Base-by-base conservation (phyloP, 2,888 invertebrate species). In the Mimachlamys varia region DNA sequence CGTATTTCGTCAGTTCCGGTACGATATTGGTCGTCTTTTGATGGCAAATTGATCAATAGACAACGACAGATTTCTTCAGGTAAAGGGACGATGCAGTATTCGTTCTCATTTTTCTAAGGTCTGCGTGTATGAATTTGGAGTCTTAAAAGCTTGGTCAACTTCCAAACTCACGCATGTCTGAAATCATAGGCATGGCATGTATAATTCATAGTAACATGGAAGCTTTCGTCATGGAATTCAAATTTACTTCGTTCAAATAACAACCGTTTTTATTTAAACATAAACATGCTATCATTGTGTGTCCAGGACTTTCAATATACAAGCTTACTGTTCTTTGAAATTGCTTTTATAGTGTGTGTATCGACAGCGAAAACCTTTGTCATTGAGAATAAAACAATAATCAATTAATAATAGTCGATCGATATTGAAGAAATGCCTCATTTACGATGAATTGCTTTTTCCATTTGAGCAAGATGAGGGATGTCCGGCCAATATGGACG, bases 381-480 rank as follows among this genome's bases (percentile, higher is more conserved):
- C 27, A 76, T 76, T 12, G 76, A 76, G 33, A 76, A 76, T 76
- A 76, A 76, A 76, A 76, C 76, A 76, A 76, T 76, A 76, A 76
- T 76, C 76, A 76, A 76, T 76, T 76, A 76, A 76, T 76, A 76
- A 76, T 76, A 27, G 76, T 12, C 33, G 76, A 76, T 76, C 76
- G 76, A 76, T 76, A 76, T 27, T 76, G 76, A 33, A 76, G 76
- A 76, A 76, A 76, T 76, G 76, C 76, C 76, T 76, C 76, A 76
- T 76, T 76, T 33, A 76, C 76, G 76, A 27, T 76, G 76, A 76
- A 76, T 76, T 76, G 76, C 76, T 76, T 76, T 76, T 76, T 76
- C 76, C 76, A 76, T 76, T 76, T 76, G 76, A 76, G 76, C 76
- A 76, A 76, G 76, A 76, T 76, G 76, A 76, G 76, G 76, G 76